A percentile compares a stretch with the other conserved stretches of the same genome.
phyloP scores from a whole-genome alignment of 2,113 vertebrate species.

The Megaceryle torquata region DNA sequence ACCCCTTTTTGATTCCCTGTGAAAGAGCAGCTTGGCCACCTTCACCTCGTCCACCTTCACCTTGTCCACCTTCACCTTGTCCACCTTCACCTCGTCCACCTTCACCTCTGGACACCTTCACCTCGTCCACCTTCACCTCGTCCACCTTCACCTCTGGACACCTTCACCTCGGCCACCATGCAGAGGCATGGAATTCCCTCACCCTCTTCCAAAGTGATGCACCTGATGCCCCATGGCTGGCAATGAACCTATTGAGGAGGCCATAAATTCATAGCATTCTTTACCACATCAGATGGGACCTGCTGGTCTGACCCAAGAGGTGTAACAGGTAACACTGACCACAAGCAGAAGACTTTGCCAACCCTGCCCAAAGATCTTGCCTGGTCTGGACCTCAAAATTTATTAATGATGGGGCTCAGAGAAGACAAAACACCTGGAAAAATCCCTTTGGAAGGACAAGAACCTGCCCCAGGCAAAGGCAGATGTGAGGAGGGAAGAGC shows the following conservation, averaged over 20 bases:
- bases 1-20: no score
- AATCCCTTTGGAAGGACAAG: neutral
- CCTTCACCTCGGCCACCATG: neutral
- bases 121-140: neutral
- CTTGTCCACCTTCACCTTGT: no score
- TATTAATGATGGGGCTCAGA: neutral
- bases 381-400: neutral
- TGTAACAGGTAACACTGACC: neutral
- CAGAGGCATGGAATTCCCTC: neutral
- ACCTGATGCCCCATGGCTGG: neutral
- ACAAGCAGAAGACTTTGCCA: neutral
- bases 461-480: neutral
- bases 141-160: no score
- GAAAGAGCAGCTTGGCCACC: neutral
- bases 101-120: neutral
- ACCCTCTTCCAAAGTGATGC: neutral
- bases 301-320: neutral
- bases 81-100: no score
- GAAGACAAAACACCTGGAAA: neutral
- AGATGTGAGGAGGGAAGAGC: neutral
- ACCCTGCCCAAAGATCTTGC: neutral
- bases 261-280: neutral
- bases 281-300: neutral
- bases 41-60: neutral
- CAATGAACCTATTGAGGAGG: accelerated